Evolutionary conservation across 2,888 invertebrate species (phyloP).

Genomic region (Noctua pronuba): DNA sequence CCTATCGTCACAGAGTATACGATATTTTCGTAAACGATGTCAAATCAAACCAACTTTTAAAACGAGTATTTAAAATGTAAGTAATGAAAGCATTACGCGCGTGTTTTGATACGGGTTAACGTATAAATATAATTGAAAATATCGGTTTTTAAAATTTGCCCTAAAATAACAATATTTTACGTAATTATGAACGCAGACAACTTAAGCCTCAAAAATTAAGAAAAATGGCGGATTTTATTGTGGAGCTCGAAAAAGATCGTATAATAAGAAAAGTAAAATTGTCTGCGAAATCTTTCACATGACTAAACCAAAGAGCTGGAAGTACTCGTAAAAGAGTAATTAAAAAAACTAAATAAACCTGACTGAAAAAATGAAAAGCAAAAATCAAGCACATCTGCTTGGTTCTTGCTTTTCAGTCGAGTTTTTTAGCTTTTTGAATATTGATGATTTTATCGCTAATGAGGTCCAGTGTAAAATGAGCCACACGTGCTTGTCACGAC

Average conservation of each 20-base stretch:
- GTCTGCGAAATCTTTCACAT: neutral
- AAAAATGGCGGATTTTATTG: too few species aligned
- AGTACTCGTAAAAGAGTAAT: neutral
- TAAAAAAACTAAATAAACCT: too few species aligned
- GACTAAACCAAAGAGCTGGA: neutral
- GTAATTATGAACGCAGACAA: neutral
- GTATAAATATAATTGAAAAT: too few species aligned
- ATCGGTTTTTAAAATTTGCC: too few species aligned
- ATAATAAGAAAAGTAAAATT: neutral
- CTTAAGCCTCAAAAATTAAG: too few species aligned
- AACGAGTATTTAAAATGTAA: too few species aligned
- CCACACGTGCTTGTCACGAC: neutral
- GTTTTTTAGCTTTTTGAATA: neutral
- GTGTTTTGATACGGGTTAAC: too few species aligned
- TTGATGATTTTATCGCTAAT: conserved; percentile 1
- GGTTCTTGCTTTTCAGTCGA: neutral
- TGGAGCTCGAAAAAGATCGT: neutral
- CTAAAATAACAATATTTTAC: neutral
- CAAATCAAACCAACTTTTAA: too few species aligned
- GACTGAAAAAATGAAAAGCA: too few species aligned
- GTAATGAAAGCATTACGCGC: too few species aligned
- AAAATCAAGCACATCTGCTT: neutral
- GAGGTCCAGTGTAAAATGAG: neutral
- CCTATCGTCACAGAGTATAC: neutral
- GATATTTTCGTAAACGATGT: neutral